These are phyloP conservation scores for Desmophyllum pertusum DNA, from an alignment of 92 coral and sea anemone genomes.

Conservation along the genomic window DNA sequence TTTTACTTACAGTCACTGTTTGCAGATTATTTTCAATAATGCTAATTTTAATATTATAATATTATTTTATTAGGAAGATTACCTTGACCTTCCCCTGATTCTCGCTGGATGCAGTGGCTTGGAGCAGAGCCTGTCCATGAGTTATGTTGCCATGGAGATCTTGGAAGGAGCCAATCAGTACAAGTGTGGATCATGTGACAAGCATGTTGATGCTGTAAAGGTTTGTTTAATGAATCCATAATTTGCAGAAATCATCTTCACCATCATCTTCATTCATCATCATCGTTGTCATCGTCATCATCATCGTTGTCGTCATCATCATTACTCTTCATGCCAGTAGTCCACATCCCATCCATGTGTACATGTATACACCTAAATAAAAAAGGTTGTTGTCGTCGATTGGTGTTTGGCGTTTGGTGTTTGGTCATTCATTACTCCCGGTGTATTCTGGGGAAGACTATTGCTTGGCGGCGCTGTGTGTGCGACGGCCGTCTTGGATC, in stretches of 20 bases:
- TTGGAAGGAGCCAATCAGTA: slow-evolving; percentile 79
- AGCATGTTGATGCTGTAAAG: slow-evolving; percentile 76
- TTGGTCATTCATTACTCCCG: no score
- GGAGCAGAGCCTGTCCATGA: slow-evolving; percentile 72
- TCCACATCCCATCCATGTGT: no score
- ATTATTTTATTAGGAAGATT: slow-evolving; percentile 63
- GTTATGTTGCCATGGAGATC: slow-evolving; percentile 63
- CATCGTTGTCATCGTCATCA: no score
- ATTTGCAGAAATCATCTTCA: neutral
- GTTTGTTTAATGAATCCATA: slow-evolving; percentile 22
- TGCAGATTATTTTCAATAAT: neutral
- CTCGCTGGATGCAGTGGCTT: slow-evolving; percentile 72
- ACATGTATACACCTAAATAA: no score
- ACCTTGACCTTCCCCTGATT: slow-evolving; percentile 82
- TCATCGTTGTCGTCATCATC: no score
- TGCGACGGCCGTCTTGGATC: no score
- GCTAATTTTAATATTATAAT: neutral
- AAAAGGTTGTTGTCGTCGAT: no score
- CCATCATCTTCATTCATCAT: neutral
- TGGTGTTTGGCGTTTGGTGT: no score
- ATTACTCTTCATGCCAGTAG: neutral
- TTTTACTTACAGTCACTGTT: neutral
- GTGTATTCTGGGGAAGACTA: no score
- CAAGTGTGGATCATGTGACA: slow-evolving; percentile 73
- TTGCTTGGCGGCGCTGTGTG: no score